Base-by-base conservation (phyloP, 2,797 vertebrate species). In the Mormyrops boulengeri region DNA sequence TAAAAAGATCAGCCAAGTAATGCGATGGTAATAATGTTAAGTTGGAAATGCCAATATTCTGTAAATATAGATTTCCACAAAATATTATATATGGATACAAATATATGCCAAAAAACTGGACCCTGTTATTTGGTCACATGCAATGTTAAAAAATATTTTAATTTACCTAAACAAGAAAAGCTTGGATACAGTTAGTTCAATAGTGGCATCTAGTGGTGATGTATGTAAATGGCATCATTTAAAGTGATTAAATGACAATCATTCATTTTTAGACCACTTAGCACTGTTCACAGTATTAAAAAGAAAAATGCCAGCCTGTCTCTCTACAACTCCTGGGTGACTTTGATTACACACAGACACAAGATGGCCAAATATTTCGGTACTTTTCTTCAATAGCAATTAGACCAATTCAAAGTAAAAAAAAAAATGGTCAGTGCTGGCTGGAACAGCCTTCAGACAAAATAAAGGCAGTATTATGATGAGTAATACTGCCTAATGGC, bases 221-320 rank as follows among this genome's bases (percentile, higher is more conserved):
- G 19, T 38, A 49, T 47, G 88, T 92, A 92, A 97, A 98, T 98
- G 49, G 80, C 88, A 84, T 38, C 34, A 82, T 7, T 88, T 88
- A 14, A 50, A 50, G 14, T 47, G 41, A 41, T 22, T 22, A 50
- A 50, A 19, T 26, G 34, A 41, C 38, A 41, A 77, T 77, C 4
- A 77, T 80, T n/a, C n/a, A 80, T 19, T 80, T 80, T 80, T 38
- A 85, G 50, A 85, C 44, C 38, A 84, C 41, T 8, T 50, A 49
- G 8, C 22, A 85, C 19, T 50, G 47, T 85, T 47, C 41, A 85
- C 47, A 47, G 9, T 19, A 53, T 41, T 38, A 57, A 55, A 50
- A 17, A 49, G 11, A 11, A 50, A 52, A 52, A 85, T 26, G 22
- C n/a, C 49, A 85, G 47, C 3, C 47, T 22, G 47, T 85, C 47